These are phyloP conservation scores for Odobenus rosmarus DNA, from an alignment of 2,113 vertebrate species.

Conservation along the genomic window DNA sequence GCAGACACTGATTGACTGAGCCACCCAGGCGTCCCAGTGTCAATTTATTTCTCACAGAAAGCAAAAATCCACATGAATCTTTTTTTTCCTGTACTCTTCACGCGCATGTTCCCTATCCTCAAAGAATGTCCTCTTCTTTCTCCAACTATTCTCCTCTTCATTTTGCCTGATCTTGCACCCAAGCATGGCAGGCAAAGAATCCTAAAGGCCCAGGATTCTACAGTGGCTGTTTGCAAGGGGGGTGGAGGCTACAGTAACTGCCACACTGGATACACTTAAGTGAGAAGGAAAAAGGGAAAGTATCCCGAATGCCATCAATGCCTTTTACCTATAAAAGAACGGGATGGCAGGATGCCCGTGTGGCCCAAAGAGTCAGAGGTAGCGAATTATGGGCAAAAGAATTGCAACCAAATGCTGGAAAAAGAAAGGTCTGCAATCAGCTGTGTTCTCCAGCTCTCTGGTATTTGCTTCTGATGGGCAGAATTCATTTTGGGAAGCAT, in stretches of 20 bases:
- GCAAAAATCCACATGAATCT: neutral
- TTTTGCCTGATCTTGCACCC: neutral
- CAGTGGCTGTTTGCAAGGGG: neutral
- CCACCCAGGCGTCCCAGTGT: neutral
- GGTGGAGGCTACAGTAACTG: conserved; percentile 40
- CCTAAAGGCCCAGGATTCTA: neutral
- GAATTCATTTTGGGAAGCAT: neutral
- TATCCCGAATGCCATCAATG: neutral
- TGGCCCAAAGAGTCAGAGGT: neutral
- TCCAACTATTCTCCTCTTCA: neutral
- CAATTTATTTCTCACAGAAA: neutral
- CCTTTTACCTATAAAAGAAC: neutral
- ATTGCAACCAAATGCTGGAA: neutral
- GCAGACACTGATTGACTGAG: neutral
- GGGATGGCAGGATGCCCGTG: neutral
- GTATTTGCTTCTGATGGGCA: neutral
- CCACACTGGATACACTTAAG: neutral
- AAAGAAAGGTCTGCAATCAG: neutral
- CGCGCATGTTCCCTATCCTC: neutral
- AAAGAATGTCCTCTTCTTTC: neutral
- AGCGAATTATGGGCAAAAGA: neutral
- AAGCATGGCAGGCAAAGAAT: neutral
- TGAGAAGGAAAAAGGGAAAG: neutral
- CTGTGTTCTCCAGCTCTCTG: neutral
- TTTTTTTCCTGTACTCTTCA: neutral